Evolutionary conservation across 2,113 vertebrate genomes (phyloP).

Genomic region (Grammomys surdaster): DNA sequence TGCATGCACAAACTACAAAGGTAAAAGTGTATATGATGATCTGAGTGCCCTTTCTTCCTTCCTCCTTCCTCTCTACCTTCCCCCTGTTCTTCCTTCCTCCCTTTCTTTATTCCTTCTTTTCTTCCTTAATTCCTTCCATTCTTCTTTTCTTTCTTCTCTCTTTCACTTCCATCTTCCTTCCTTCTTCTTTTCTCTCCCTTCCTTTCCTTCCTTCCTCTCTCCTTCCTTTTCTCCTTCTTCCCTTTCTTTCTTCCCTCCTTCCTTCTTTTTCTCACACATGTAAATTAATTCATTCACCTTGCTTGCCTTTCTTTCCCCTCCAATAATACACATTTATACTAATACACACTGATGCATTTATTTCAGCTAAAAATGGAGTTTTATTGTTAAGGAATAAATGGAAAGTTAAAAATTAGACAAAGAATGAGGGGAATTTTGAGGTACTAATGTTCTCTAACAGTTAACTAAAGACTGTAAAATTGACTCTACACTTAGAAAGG

Average conservation of each 20-base stretch:
- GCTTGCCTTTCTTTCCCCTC: not conserved
- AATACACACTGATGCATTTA: fast-evolving
- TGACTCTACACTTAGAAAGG: not conserved
- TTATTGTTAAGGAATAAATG: not conserved
- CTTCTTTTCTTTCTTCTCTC: fast-evolving
- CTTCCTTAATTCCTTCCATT: no score
- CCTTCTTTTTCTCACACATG: not conserved
- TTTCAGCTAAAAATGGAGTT: not conserved
- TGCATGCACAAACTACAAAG: not conserved
- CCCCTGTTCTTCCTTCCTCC: no score
- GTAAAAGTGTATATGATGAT: not conserved
- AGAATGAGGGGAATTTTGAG: not conserved
- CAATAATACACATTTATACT: not conserved
- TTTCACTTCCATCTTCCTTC: no score
- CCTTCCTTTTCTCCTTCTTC: not conserved
- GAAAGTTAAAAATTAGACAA: constrained; percentile 25
- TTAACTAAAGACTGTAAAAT: not conserved
- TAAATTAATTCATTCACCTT: not conserved
- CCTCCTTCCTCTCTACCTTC: no score
- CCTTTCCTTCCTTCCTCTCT: not conserved
- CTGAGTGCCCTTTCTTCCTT: not conserved
- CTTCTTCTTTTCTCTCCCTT: not conserved
- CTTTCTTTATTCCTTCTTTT: no score
- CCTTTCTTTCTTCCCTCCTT: not conserved
- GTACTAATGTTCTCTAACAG: no score